Percentiles rank a stretch among this genome's conserved stretches.
Conservation (phyloP, 30 jellyfish, hydroid and myxozoan species). For the Aurelia aurita region DNA sequence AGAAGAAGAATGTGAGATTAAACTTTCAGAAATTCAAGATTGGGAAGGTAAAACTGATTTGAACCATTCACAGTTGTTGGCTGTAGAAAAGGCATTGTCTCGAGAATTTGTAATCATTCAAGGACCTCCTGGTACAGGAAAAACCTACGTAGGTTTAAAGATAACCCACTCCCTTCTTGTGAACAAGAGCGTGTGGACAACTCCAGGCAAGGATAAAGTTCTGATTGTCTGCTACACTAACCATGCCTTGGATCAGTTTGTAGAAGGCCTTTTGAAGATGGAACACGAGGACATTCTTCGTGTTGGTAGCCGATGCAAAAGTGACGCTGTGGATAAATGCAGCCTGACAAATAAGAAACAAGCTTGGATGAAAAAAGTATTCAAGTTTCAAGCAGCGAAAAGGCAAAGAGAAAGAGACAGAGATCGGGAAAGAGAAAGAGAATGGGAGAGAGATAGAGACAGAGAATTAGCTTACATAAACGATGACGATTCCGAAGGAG, state of each 20-base stretch:
- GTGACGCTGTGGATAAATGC: conserved; percentile 54
- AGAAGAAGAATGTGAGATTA: neutral
- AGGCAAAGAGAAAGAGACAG: neutral
- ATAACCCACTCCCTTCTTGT: conserved; percentile 67
- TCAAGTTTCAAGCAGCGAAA: neutral
- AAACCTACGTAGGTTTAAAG: conserved; percentile 78
- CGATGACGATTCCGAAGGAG: too few species aligned
- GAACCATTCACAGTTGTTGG: conserved; percentile 34
- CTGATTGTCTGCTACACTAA: conserved; percentile 86
- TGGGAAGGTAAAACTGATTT: conserved; percentile 1
- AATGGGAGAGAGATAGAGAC: too few species aligned
- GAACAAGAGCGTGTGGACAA: conserved; percentile 28
- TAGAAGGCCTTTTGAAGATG: conserved; percentile 64
- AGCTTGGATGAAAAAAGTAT: too few species aligned
- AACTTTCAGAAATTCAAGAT: conserved; percentile 6
- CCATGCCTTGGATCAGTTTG: conserved; percentile 91
- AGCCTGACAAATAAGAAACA: conserved; percentile 24
- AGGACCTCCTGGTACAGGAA: conserved; percentile 96
- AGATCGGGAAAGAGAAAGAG: too few species aligned
- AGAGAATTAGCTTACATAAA: too few species aligned
- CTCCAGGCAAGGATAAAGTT: conserved; percentile 18
- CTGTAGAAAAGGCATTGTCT: conserved; percentile 41
- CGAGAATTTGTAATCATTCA: conserved; percentile 50
- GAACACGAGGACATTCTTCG: conserved; percentile 70
- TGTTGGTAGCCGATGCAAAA: conserved; percentile 80